Conservation (phyloP, 1,140 invertebrate genomes). For the Scaptomyza montana region DNA sequence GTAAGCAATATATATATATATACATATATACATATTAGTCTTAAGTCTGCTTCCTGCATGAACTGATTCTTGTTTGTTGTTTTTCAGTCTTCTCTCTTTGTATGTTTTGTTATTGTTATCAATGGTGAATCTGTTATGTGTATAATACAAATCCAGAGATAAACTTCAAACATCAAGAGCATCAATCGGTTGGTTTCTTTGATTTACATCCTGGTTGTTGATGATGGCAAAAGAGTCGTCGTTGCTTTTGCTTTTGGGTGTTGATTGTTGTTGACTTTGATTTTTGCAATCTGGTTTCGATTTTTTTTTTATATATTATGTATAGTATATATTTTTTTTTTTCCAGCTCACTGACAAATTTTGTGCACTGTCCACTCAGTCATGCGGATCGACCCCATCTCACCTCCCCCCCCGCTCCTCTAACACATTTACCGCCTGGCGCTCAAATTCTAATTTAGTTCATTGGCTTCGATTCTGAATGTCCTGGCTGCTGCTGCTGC, state of each 20-base stretch:
- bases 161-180: background rate
- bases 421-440: conserved; percentile 34
- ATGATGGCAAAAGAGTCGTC: background rate
- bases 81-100: conserved; percentile 11
- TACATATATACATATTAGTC: conserved; percentile 12
- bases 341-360: conserved; percentile 72
- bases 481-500: conserved; percentile 53
- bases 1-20: background rate
- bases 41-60: conserved; percentile 16
- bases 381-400: conserved; percentile 5
- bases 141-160: too few species aligned
- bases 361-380: conserved; percentile 48
- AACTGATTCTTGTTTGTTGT: conserved; percentile 1
- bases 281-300: conserved; percentile 78
- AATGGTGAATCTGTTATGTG: background rate
- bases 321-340: conserved; percentile 4
- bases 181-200: background rate
- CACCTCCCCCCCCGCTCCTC: conserved; percentile 12
- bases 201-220: conserved; percentile 18
- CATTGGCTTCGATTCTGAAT: conserved; percentile 54
- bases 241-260: conserved; percentile 25
- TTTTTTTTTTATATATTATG: conserved; percentile 62
- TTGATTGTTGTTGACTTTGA: conserved; percentile 81
- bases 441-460: conserved; percentile 72
- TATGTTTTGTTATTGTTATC: background rate